Conservation (phyloP, 2,797 vertebrate species). For the Girardinus metallicus region DNA sequence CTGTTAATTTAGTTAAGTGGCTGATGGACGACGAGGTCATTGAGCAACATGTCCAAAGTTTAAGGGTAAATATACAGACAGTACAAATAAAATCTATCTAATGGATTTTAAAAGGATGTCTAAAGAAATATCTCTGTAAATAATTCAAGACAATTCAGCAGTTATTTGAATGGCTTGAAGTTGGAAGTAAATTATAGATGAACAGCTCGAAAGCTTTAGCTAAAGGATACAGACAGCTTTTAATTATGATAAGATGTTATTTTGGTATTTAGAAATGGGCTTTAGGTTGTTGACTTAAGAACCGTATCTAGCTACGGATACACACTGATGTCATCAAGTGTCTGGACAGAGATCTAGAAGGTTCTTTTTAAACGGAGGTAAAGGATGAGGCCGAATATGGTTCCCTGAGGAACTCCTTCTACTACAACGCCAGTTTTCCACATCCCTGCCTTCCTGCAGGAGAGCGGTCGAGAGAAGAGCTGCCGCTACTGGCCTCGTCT, state of each 20-base stretch:
- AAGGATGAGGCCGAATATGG: neutral
- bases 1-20: too few species aligned
- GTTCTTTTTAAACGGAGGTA: neutral
- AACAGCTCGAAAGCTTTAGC: neutral
- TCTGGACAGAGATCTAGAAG: neutral
- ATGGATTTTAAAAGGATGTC: too few species aligned
- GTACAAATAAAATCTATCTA: too few species aligned
- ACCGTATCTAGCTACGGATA: neutral
- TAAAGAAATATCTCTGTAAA: too few species aligned
- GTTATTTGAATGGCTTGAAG: neutral
- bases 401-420: neutral
- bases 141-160: too few species aligned
- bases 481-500: slow-evolving; percentile 97
- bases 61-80: too few species aligned
- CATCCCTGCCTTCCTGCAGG: slow-evolving; percentile 72
- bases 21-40: too few species aligned
- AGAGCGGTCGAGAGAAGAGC: slow-evolving; percentile 94
- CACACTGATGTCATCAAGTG: neutral
- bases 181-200: neutral
- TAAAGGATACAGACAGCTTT: neutral
- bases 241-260: neutral
- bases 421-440: neutral
- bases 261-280: neutral
- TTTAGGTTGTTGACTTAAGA: neutral
- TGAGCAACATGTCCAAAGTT: too few species aligned